These are phyloP conservation scores for Chaenogobius annularis DNA, from an alignment of 2,113 vertebrate genomes.

Conservation along the genomic window DNA sequence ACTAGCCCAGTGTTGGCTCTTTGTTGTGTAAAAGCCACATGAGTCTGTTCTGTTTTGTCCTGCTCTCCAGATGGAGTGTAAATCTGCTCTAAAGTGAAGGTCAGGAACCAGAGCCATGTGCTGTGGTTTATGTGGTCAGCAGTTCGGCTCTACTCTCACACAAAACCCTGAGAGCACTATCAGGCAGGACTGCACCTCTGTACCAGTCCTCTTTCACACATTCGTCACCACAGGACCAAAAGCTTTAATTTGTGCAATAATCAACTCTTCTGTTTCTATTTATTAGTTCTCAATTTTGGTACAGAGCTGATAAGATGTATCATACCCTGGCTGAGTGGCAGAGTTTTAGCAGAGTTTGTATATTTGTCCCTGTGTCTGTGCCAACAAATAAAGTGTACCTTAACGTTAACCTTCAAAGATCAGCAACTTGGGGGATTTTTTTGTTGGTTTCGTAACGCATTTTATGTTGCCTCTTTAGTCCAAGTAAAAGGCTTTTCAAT, in stretches of 20 bases:
- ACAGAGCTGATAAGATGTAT: neutral
- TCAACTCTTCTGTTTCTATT: too few species aligned
- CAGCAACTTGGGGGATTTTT: too few species aligned
- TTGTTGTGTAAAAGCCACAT: conserved; percentile 22
- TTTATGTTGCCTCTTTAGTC: too few species aligned
- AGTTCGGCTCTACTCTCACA: conserved; percentile 61
- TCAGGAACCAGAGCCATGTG: conserved; percentile 68
- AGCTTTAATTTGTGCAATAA: neutral
- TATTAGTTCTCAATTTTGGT: neutral
- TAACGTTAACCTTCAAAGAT: too few species aligned
- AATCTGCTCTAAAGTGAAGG: conserved; percentile 68
- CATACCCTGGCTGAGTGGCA: too few species aligned
- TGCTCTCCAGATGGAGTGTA: conserved; percentile 31
- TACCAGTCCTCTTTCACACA: conserved; percentile 49
- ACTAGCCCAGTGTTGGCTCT: conserved; percentile 11
- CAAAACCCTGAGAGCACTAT: conserved; percentile 56
- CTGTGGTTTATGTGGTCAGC: conserved; percentile 76
- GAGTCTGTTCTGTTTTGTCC: neutral
- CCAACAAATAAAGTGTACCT: too few species aligned
- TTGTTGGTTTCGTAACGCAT: too few species aligned
- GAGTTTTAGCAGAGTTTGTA: too few species aligned
- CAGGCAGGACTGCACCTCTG: conserved; percentile 65
- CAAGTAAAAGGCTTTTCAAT: too few species aligned
- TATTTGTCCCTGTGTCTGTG: too few species aligned
- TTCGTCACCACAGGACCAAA: conserved; percentile 20